Percentiles rank a stretch among this genome's conserved stretches.
phyloP scores from a whole-genome alignment of 2,888 invertebrate species.

The Polietes domitor region DNA sequence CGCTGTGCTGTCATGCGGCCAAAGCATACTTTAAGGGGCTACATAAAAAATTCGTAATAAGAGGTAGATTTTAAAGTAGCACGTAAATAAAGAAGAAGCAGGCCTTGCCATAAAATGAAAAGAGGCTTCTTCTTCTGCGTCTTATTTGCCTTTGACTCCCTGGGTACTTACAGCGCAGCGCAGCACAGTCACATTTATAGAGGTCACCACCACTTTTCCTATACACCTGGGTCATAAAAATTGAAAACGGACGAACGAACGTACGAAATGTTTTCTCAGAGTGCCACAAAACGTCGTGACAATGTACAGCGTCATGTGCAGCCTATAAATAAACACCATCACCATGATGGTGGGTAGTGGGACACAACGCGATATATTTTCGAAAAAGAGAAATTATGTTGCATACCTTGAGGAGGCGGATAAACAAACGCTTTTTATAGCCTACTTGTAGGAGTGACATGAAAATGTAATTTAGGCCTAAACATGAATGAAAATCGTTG shows the following conservation, averaged over 20 bases:
- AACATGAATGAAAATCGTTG: neutral
- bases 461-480: slow-evolving; percentile 16
- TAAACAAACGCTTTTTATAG: slow-evolving; percentile 19
- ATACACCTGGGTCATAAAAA: slow-evolving; percentile 26
- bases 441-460: slow-evolving; percentile 6
- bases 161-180: neutral
- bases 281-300: neutral
- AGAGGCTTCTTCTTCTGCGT: neutral
- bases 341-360: neutral
- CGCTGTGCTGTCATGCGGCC: neutral
- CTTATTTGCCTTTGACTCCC: neutral
- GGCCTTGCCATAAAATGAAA: neutral
- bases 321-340: slow-evolving; percentile 36
- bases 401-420: slow-evolving; percentile 22
- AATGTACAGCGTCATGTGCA: slow-evolving; percentile 18
- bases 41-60: neutral
- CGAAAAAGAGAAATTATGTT: neutral
- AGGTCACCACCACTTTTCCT: slow-evolving; percentile 9
- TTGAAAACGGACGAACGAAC: slow-evolving; percentile 4
- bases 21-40: slow-evolving; percentile 1
- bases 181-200: neutral
- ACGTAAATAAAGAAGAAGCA: neutral
- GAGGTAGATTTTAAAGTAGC: neutral
- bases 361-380: neutral
- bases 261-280: neutral